Conservation (phyloP, 2,888 invertebrate species). For the Ditula angustiorana region DNA sequence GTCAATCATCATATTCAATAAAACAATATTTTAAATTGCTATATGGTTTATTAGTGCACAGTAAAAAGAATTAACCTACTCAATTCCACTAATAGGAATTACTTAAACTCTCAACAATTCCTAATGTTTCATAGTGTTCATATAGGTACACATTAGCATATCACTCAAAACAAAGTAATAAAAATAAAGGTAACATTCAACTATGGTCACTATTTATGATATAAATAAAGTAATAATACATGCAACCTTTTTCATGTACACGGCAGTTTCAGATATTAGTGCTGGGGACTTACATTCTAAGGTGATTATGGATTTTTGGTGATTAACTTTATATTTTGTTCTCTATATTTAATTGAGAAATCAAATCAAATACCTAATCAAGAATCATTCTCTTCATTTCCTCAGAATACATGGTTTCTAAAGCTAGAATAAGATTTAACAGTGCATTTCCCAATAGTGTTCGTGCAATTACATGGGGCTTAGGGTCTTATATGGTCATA, state of each 20-base stretch:
- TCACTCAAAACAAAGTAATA: conserved; percentile 28
- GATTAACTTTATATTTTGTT: background rate
- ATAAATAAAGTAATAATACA: background rate
- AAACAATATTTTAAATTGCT: conserved; percentile 49
- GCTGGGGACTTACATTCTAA: background rate
- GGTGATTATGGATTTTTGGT: background rate
- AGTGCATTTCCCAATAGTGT: background rate
- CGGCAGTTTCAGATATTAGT: conserved; percentile 6
- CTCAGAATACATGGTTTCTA: background rate
- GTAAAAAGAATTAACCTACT: conserved; percentile 53
- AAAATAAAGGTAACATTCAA: conserved; percentile 11
- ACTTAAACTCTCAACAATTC: conserved; percentile 40
- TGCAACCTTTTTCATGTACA: conserved; percentile 5
- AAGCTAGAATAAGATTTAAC: background rate
- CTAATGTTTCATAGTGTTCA: conserved; percentile 21
- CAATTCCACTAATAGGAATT: conserved; percentile 67
- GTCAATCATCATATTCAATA: too few relatives aligned
- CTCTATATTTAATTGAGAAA: background rate
- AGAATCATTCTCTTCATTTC: background rate
- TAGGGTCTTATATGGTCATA: too few relatives aligned
- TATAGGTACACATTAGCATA: conserved; percentile 6
- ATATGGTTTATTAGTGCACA: conserved; percentile 71
- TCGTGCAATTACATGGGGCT: too few relatives aligned
- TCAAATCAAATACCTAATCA: background rate
- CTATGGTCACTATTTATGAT: background rate